Evolutionary conservation across 2,797 vertebrate species (phyloP).

Genomic region (Myotis planiceps): DNA sequence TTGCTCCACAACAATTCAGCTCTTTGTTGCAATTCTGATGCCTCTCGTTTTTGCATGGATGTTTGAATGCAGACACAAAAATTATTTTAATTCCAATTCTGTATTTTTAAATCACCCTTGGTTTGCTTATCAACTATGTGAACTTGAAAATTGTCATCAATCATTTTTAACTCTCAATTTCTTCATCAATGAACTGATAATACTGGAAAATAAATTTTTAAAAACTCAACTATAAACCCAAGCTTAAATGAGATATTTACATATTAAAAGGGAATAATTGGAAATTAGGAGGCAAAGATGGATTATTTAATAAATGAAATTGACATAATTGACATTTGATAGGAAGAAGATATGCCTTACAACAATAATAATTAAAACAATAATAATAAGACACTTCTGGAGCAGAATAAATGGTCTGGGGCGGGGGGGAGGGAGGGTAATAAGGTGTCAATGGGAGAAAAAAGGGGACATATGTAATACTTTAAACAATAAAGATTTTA

Average conservation of each 20-base stretch:
- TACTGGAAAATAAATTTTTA: neutral
- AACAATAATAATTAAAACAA: neutral
- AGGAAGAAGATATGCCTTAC: neutral
- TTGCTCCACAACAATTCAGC: neutral
- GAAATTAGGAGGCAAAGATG: neutral
- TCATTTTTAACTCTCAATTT: neutral
- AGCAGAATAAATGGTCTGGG: neutral
- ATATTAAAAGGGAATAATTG: neutral
- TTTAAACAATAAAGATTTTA: too few relatives aligned
- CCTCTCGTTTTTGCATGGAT: neutral
- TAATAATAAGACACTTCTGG: neutral
- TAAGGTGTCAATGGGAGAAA: too few relatives aligned
- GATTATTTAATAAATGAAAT: slow-evolving; percentile 10
- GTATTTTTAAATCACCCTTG: neutral
- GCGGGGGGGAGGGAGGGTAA: too few relatives aligned
- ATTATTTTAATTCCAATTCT: neutral
- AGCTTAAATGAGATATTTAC: neutral
- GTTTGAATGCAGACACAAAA: neutral
- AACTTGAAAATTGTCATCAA: neutral
- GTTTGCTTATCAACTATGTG: neutral
- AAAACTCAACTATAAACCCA: neutral
- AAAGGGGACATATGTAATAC: too few relatives aligned
- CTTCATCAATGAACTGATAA: slow-evolving; percentile 15
- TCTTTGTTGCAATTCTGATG: neutral
- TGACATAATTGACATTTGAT: neutral